Evolutionary conservation across 2,888 invertebrate species (phyloP).

Genomic region (Tridacna crocea): DNA sequence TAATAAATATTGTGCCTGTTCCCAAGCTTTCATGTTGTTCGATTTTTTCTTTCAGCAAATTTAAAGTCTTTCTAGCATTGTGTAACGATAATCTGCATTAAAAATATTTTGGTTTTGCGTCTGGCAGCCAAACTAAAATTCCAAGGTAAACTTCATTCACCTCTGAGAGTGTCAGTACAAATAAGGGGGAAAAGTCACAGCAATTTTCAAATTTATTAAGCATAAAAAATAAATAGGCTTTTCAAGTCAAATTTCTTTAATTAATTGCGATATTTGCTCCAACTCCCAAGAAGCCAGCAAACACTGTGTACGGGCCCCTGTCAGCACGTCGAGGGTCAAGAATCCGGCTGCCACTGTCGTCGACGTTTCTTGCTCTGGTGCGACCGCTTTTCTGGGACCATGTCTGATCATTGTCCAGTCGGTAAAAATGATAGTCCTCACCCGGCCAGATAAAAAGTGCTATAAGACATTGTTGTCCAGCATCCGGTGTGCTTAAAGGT

Average conservation of each 20-base stretch:
- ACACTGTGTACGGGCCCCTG: conserved; percentile 49
- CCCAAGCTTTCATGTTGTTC: no score
- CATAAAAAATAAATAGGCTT: no score
- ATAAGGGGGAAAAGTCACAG: no score
- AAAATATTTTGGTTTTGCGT: no score
- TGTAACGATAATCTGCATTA: no score
- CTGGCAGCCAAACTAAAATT: no score
- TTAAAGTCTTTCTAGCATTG: no score
- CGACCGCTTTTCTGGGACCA: conserved; percentile 64
- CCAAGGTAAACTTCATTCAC: no score
- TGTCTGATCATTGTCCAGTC: conserved; percentile 49
- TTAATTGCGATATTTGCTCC: conserved; percentile 19
- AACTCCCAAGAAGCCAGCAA: conserved; percentile 49
- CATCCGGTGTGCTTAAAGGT: conserved; percentile 27
- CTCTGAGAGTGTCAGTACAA: no score
- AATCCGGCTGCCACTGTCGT: conserved; percentile 48
- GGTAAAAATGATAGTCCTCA: conserved; percentile 58
- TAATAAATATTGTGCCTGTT: no score
- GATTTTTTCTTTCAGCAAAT: no score
- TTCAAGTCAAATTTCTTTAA: background rate
- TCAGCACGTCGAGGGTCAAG: conserved; percentile 43
- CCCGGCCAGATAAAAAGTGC: conserved; percentile 61
- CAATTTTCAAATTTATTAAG: no score
- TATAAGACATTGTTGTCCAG: conserved; percentile 43
- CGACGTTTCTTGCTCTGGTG: conserved; percentile 51